Base-by-base conservation (phyloP, 2,797 vertebrate species). In the Sylvilagus floridanus region DNA sequence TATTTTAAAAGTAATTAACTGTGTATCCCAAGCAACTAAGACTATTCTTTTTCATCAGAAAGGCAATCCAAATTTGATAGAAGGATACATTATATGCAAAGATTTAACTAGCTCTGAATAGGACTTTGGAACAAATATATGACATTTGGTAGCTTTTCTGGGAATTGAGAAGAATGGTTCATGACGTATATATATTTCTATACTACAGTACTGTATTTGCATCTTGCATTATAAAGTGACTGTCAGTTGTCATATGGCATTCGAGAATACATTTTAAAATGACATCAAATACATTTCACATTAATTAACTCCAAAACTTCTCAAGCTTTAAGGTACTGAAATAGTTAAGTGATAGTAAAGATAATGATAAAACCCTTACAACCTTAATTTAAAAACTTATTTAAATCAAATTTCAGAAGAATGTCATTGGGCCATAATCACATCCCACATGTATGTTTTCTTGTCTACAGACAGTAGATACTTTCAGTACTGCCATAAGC, bases 191-290 rank as follows among this genome's bases (percentile, higher is more conserved):
- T 73, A 73, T 73, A 78, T 84, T 88, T 76, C 24, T 60, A 50
- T 24, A 52, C 16, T 17, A 71, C 32, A 47, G 52, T 84, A 17
- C 22, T 66, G 1, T 83, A 73, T 66, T 95, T 88, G 78, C 62
- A 79, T 72, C 32, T 78, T 12, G 24, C 26, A 47, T 47, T 57
- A 77, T 54, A 77, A 26, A 78, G 65, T 88, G 42, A 84, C 30
- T 60, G 30, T 50, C 26, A 95, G 35, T 30, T 14, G 24, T 32
- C 54, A 42, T 42, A 78, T 72, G 19, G 22, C 72, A 92, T 77
- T 84, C 52, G 84, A 73, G 5, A 88, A 78, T 66, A 50, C 35
- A 79, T 88, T 79, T 92, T 72, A 78, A 83, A 84, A 47, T 60
- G 30, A 4, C 17, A 92, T 78, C 35, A 57, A 13, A 78, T 86